Evolutionary conservation across 2,113 vertebrate species (phyloP).

Genomic region (Halcyon malimbica): DNA sequence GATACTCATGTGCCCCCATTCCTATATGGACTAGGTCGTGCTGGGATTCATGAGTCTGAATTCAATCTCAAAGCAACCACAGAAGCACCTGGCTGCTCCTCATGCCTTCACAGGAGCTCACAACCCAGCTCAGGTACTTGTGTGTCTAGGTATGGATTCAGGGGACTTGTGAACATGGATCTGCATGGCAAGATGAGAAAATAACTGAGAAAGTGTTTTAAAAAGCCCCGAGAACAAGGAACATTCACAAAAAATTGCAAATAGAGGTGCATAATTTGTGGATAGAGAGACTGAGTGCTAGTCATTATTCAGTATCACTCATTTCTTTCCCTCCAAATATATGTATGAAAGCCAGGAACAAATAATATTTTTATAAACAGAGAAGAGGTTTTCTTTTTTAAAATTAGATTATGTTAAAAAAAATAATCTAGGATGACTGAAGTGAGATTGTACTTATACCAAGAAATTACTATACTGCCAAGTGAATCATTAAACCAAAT

Average conservation of each 20-base stretch:
- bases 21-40: fast-evolving
- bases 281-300: conserved; percentile 2
- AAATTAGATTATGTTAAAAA: conserved; percentile 47
- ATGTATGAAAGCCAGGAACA: conserved; percentile 30
- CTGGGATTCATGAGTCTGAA: neutral
- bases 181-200: neutral
- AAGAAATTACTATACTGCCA: conserved; percentile 43
- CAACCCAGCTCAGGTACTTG: neutral
- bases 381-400: conserved; percentile 1
- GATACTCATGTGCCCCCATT: neutral
- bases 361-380: conserved; percentile 43
- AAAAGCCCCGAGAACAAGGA: neutral
- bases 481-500: conserved; percentile 55
- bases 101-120: neutral
- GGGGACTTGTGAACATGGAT: neutral
- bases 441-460: conserved; percentile 19
- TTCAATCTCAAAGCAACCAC: neutral
- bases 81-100: neutral
- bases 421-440: conserved; percentile 33
- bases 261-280: conserved; percentile 30
- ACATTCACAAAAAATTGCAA: conserved; percentile 18
- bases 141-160: neutral
- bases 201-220: neutral
- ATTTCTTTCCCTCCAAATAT: conserved; percentile 19
- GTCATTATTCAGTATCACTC: conserved; percentile 35